A percentile compares a stretch with the other conserved stretches of the same genome.
These are phyloP conservation scores for Uropetala carovei DNA, from an alignment of 2,888 invertebrate species.

Conservation along the genomic window DNA sequence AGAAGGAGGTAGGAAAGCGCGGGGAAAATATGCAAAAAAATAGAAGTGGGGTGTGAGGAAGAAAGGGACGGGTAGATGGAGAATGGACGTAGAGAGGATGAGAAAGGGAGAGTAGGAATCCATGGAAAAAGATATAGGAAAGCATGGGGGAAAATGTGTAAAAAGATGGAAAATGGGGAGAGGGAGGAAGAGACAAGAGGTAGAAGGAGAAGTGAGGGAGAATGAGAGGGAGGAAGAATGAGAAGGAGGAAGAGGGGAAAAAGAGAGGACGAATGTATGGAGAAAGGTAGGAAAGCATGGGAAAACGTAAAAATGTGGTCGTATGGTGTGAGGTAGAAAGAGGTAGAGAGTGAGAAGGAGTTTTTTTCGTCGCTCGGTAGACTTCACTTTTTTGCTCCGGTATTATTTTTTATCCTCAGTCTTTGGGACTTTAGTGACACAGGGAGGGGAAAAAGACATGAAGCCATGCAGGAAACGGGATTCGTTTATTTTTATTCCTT, in stretches of 20 bases:
- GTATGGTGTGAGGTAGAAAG: not conserved
- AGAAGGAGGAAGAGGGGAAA: not conserved
- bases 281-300: not conserved
- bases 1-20: not conserved
- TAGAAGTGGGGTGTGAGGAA: not conserved
- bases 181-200: too few relatives aligned
- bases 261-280: not conserved
- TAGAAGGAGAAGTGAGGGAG: too few relatives aligned
- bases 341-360: not conserved
- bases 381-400: not conserved
- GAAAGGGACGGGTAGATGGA: not conserved
- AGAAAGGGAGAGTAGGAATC: not conserved
- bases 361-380: not conserved
- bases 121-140: too few relatives aligned
- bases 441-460: not conserved
- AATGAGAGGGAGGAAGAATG: not conserved
- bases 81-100: too few relatives aligned
- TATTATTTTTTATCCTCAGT: not conserved
- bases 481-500: constrained; percentile 15
- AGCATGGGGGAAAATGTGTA: too few relatives aligned
- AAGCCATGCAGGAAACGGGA: constrained; percentile 7
- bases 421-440: not conserved
- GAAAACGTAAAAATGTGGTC: too few relatives aligned
- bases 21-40: not conserved
- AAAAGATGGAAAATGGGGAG: too few relatives aligned